A percentile compares a stretch with the other conserved stretches of the same genome.
Conservation (phyloP, 2,888 invertebrate genomes). For the Anoncus sp. region DNA sequence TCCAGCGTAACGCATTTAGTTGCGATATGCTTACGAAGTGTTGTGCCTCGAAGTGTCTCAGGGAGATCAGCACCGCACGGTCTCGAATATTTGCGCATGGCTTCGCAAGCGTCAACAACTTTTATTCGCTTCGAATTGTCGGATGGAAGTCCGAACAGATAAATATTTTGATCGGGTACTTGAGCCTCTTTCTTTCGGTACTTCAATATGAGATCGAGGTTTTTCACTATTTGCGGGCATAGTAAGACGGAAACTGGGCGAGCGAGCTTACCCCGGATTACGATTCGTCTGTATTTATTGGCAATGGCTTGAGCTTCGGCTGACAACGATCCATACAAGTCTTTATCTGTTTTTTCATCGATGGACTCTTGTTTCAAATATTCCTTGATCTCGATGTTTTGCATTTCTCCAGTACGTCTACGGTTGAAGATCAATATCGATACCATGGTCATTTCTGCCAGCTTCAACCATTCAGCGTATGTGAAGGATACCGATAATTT, state of each 20-base stretch:
- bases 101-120: neutral
- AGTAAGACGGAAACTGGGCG: neutral
- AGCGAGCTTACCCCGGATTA: slow-evolving; percentile 5
- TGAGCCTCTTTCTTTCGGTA: too few species aligned
- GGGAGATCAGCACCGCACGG: neutral
- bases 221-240: neutral
- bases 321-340: slow-evolving; percentile 15
- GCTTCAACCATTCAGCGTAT: neutral
- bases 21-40: neutral
- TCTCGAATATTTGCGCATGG: neutral
- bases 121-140: neutral
- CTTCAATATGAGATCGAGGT: neutral
- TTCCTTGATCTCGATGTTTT: slow-evolving; percentile 2
- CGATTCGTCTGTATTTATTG: slow-evolving; percentile 13
- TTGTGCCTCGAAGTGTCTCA: neutral
- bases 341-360: slow-evolving; percentile 6
- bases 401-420: slow-evolving; percentile 29
- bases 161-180: neutral
- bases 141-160: neutral
- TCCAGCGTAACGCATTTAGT: neutral
- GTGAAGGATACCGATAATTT: neutral
- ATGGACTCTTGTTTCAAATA: too few species aligned
- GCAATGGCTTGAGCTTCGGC: neutral
- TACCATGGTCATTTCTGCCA: slow-evolving; percentile 6
- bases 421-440: slow-evolving; percentile 24